Percentiles rank a stretch among this genome's conserved stretches.
These are phyloP conservation scores for Halocynthia aurantium DNA, from an alignment of 23 tunicate genomes.

Conservation along the genomic window DNA sequence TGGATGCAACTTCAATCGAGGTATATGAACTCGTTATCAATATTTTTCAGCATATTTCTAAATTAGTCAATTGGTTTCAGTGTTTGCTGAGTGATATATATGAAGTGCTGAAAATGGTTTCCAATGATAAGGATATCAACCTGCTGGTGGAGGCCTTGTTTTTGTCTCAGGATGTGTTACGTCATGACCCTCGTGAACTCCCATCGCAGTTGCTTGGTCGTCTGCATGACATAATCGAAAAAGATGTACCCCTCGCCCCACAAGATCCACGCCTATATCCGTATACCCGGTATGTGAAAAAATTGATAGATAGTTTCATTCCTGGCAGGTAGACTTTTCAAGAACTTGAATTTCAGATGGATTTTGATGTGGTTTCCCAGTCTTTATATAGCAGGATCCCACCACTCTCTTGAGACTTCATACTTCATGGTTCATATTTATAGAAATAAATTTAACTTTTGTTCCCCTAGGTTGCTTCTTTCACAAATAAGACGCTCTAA, in stretches of 20 bases:
- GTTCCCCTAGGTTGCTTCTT: constrained; percentile 36
- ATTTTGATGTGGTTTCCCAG: neutral
- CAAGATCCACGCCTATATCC: constrained; percentile 89
- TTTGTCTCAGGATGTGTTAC: constrained; percentile 52
- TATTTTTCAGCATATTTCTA: neutral
- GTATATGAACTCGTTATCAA: constrained; percentile 13
- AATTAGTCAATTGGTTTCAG: constrained; percentile 5
- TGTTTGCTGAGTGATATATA: constrained; percentile 31
- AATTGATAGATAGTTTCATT: neutral
- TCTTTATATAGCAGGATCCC: neutral
- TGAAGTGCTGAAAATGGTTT: constrained; percentile 6
- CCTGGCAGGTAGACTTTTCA: neutral
- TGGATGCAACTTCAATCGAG: constrained; percentile 49
- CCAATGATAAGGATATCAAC: constrained; percentile 56
- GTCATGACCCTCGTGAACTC: constrained; percentile 50
- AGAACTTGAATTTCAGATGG: neutral
- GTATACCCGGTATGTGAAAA: constrained; percentile 35
- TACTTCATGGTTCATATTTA: neutral
- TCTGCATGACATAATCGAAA: constrained; percentile 57
- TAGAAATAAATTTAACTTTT: neutral
- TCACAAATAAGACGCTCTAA: constrained; percentile 67
- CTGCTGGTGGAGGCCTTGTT: constrained; percentile 50
- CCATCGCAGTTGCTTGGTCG: constrained; percentile 75
- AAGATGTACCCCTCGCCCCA: constrained; percentile 77
- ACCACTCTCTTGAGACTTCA: neutral